Percentiles rank a stretch among this genome's conserved stretches.
Conservation (phyloP, 2,888 invertebrate species). For the Pseudeuparius sepicola region DNA sequence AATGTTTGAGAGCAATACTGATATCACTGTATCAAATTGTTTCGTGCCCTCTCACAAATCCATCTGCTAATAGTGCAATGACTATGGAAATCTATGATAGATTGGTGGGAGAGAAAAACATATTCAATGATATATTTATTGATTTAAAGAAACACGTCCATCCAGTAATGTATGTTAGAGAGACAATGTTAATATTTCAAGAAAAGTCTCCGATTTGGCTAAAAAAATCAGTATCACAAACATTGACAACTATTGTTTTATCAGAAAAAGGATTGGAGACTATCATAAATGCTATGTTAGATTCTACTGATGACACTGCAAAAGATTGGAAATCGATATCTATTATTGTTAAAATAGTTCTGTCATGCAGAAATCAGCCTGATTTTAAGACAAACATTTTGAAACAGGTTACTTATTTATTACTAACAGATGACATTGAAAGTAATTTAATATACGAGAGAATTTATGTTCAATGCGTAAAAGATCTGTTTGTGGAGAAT, state of each 20-base stretch:
- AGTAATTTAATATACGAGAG: conserved; percentile 24
- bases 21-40: conserved; percentile 60
- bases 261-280: conserved; percentile 53
- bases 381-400: conserved; percentile 48
- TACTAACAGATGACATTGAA: conserved; percentile 21
- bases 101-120: conserved; percentile 42
- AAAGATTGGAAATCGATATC: conserved; percentile 59
- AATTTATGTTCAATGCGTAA: conserved; percentile 47
- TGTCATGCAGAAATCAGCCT: conserved; percentile 44
- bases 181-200: conserved; percentile 57
- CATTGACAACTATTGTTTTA: conserved; percentile 50
- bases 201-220: conserved; percentile 52
- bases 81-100: conserved; percentile 45
- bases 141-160: conserved; percentile 47
- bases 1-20: conserved; percentile 51
- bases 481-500: conserved; percentile 44
- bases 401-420: conserved; percentile 43
- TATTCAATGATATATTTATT: conserved; percentile 43
- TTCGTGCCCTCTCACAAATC: conserved; percentile 57
- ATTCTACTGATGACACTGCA: conserved; percentile 41
- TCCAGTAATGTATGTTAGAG: conserved; percentile 53
- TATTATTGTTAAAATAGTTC: conserved; percentile 53
- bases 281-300: conserved; percentile 53
- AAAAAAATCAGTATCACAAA: conserved; percentile 47
- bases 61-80: conserved; percentile 45